These are phyloP conservation scores for Girardia tigrina DNA, from an alignment of 2,888 invertebrate species.

Conservation along the genomic window DNA sequence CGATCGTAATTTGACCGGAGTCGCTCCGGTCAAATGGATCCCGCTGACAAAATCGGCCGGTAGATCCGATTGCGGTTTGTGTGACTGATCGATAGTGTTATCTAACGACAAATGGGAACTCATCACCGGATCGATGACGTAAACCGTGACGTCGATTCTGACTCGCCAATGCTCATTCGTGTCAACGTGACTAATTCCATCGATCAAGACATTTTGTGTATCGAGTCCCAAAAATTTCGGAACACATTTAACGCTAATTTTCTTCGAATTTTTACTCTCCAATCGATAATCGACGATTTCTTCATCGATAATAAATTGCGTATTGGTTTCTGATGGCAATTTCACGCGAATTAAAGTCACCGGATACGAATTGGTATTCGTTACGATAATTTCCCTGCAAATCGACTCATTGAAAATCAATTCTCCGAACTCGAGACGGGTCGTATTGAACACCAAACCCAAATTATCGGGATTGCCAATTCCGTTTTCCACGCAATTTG, in stretches of 20 bases:
- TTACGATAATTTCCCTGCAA: not conserved
- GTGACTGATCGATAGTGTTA: no score
- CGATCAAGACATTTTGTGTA: not conserved
- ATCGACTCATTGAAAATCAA: not conserved
- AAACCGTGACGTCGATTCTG: not conserved
- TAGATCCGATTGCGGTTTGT: not conserved
- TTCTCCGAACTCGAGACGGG: not conserved
- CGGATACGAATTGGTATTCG: not conserved
- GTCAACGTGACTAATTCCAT: not conserved
- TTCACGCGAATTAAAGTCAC: not conserved
- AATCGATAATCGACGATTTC: no score
- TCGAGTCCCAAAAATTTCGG: not conserved
- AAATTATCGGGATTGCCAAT: not conserved
- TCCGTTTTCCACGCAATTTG: not conserved
- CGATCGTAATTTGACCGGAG: not conserved
- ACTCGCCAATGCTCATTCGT: not conserved
- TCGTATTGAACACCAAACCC: not conserved
- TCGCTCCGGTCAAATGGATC: not conserved
- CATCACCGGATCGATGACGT: not conserved
- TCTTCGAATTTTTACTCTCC: not conserved
- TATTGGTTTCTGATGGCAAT: not conserved
- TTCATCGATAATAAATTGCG: not conserved
- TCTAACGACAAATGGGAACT: not conserved
- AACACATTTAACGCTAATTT: not conserved
- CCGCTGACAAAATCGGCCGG: no score